phyloP scores from a whole-genome alignment of 2,888 invertebrate genomes.

The Acleris laterana region DNA sequence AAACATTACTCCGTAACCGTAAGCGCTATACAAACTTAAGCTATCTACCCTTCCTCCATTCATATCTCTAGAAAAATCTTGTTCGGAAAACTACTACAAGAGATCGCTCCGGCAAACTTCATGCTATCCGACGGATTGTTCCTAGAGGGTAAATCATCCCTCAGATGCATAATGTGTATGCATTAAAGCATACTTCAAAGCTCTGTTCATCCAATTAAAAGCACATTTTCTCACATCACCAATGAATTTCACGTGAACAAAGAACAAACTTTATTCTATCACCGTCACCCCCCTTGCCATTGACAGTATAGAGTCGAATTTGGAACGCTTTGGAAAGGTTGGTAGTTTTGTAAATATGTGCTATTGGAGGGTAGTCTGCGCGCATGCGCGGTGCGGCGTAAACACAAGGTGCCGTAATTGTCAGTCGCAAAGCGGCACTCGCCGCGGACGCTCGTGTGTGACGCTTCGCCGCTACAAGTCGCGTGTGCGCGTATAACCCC shows the following conservation, averaged over 20 bases:
- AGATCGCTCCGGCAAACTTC: not conserved
- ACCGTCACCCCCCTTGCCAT: not conserved
- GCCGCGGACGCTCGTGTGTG: constrained; percentile 52
- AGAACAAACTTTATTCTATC: constrained; percentile 4
- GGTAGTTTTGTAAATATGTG: constrained; percentile 9
- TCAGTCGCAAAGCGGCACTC: constrained; percentile 63
- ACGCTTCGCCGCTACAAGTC: constrained; percentile 43
- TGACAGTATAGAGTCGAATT: not conserved
- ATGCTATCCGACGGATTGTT: constrained; percentile 2
- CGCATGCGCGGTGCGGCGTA: constrained; percentile 72
- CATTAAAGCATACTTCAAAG: constrained; percentile 30
- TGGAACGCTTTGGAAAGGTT: not conserved
- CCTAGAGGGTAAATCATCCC: constrained; percentile 5
- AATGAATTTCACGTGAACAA: constrained; percentile 35
- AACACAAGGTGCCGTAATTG: constrained; percentile 60
- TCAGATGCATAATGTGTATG: constrained; percentile 34
- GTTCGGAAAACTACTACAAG: not conserved
- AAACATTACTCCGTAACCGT: not conserved
- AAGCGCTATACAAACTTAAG: not conserved
- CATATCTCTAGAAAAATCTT: not conserved
- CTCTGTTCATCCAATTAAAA: constrained; percentile 32
- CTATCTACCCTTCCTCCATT: not conserved
- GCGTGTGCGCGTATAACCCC: constrained; percentile 63
- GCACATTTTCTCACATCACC: constrained; percentile 35
- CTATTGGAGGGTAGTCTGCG: constrained; percentile 57